phyloP scores from a whole-genome alignment of 2,888 invertebrate genomes.

The Rhynchonema sp. region DNA sequence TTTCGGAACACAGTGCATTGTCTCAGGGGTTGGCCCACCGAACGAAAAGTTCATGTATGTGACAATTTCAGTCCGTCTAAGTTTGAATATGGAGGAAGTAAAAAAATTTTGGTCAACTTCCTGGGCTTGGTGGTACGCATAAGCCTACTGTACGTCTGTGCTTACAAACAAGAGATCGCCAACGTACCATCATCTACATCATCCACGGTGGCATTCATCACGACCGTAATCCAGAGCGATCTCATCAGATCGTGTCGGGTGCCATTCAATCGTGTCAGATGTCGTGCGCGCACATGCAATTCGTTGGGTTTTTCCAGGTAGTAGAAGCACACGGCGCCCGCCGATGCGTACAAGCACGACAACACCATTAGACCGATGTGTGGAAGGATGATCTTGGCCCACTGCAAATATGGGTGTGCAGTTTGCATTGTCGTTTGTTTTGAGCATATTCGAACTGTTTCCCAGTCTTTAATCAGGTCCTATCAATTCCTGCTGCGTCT shows the following conservation, averaged over 20 bases:
- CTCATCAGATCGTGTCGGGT: slow-evolving; percentile 17
- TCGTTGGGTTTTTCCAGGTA: background rate
- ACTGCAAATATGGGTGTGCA: slow-evolving; percentile 17
- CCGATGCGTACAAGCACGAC: slow-evolving; percentile 22
- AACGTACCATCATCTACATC: slow-evolving; percentile 17
- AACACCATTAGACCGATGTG: slow-evolving; percentile 26
- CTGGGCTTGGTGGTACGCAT: no score
- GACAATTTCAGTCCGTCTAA: no score
- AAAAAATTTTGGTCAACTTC: no score
- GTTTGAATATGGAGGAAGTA: no score
- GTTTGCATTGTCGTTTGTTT: background rate
- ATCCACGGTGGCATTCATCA: background rate
- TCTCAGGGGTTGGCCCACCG: no score
- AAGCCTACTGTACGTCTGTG: no score
- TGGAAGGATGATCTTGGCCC: slow-evolving; percentile 25
- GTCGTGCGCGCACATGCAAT: slow-evolving; percentile 10
- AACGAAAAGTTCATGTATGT: no score
- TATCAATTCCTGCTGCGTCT: no score
- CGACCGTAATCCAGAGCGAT: slow-evolving; percentile 16
- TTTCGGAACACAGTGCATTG: no score
- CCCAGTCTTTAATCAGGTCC: no score
- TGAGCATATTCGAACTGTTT: no score
- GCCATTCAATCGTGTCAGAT: slow-evolving; percentile 14
- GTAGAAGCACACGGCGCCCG: slow-evolving; percentile 11
- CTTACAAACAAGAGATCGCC: no score